A percentile compares a stretch with the other conserved stretches of the same genome.
These are phyloP conservation scores for Campylorhamphus procurvoides DNA, from an alignment of 2,113 vertebrate genomes.

Conservation along the genomic window DNA sequence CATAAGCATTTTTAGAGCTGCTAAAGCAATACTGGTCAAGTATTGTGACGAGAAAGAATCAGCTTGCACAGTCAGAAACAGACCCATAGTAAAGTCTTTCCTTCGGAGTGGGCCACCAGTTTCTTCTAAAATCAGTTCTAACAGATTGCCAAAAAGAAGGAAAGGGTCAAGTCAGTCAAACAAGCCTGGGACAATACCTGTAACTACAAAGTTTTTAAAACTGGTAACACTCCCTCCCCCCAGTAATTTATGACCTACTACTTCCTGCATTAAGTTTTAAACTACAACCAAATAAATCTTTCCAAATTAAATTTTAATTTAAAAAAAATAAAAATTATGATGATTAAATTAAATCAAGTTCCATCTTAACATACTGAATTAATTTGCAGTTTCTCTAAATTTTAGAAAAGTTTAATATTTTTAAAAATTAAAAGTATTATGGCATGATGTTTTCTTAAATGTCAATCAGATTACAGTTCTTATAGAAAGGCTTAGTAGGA, in stretches of 20 bases:
- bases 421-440: background rate
- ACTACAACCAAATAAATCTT: background rate
- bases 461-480: background rate
- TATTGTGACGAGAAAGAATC: background rate
- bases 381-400: background rate
- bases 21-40: background rate
- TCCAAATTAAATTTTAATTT: background rate
- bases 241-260: background rate
- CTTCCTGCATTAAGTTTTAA: background rate
- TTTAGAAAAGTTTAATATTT: background rate
- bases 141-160: background rate
- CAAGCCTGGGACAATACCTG: background rate
- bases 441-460: background rate
- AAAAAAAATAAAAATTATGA: background rate
- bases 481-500: background rate
- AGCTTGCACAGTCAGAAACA: background rate
- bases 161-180: background rate
- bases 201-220: background rate
- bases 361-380: background rate
- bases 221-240: background rate
- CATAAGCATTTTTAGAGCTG: background rate
- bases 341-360: background rate
- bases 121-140: background rate
- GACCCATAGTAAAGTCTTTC: background rate
- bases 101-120: background rate